Base-by-base conservation (phyloP, 2,113 vertebrate species). In the Anseranas semipalmata region DNA sequence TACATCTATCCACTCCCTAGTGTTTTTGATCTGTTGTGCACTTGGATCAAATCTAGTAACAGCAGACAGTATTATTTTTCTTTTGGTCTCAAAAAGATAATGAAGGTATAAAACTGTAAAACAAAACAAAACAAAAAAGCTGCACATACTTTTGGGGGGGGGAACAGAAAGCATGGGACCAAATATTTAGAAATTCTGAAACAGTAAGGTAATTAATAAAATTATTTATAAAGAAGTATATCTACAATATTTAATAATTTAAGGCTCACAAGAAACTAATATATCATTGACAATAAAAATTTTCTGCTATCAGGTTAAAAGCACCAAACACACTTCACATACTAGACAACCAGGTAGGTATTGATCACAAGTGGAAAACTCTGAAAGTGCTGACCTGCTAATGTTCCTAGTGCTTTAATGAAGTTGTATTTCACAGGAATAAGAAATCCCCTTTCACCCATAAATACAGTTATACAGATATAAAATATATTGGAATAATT, bases 201-300 rank as follows among this genome's bases (percentile, higher is more conserved):
- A 90, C 66, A 81, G 92, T 50, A 93, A 93, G 67, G 20, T 94
- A 59, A 84, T 92, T 79, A 68, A 74, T 95, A 95, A 92, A 96
- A 94, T 87, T 81, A 95, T 77, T 93, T 96, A 92, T 65, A 78
- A 98, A 97, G 96, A 97, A 93, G 91, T 88, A 28, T 86, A 96
- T 95, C 91, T 95, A 96, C 77, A 92, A 71, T 84, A 93, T 89
- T 95, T 89, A 96, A 98, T 96, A 93, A 96, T 95, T 98, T 98
- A 98, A 98, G 98, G 97, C 89, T 96, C 95, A 97, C 96, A 96
- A 91, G 67, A 97, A 94, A 88, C 94, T 70, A 97, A 94, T 58
- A 75, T 95, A 83, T 95, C 90, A 92, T 95, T 80, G 72, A 94
- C 88, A 92, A 93, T 21, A 55, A 81, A 96, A 74, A 81, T 93